Evolutionary conservation across 2,797 vertebrate species (phyloP).

Genomic region (Apogon talboti): DNA sequence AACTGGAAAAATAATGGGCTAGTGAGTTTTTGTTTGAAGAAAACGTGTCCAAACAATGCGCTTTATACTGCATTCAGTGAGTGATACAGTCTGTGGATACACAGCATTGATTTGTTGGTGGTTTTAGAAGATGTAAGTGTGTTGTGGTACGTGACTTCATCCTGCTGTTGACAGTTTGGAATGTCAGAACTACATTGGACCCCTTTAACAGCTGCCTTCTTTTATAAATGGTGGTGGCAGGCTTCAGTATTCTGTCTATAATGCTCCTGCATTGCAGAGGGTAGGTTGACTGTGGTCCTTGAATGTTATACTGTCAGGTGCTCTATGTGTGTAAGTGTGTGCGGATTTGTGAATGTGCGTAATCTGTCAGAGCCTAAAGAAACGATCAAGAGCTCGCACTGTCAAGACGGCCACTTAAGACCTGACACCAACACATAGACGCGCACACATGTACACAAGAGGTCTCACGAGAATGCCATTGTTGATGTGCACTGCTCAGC

Average conservation of each 20-base stretch:
- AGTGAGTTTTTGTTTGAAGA: no score
- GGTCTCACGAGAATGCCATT: constrained; percentile 56
- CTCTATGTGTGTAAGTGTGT: constrained; percentile 33
- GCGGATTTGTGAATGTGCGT: constrained; percentile 45
- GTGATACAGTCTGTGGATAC: no score
- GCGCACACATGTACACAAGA: constrained; percentile 21
- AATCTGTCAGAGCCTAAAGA: constrained; percentile 64
- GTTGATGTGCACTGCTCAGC: constrained; percentile 53
- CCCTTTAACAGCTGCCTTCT: background rate
- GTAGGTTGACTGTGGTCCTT: constrained; percentile 67
- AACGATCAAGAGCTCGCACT: constrained; percentile 68
- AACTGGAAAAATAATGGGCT: no score
- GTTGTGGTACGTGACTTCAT: no score
- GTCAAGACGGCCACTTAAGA: constrained; percentile 76
- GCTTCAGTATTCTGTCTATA: constrained; percentile 21
- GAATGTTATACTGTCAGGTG: constrained; percentile 60
- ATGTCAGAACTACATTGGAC: no score
- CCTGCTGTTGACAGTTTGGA: no score
- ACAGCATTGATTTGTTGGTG: no score
- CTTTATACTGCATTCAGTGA: no score
- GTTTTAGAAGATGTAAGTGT: no score
- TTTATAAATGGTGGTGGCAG: constrained; percentile 20
- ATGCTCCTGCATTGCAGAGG: constrained; percentile 64
- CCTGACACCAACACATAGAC: constrained; percentile 49
- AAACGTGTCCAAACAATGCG: no score